These are phyloP conservation scores for Columbina picui DNA, from an alignment of 2,113 vertebrate genomes.

Conservation along the genomic window DNA sequence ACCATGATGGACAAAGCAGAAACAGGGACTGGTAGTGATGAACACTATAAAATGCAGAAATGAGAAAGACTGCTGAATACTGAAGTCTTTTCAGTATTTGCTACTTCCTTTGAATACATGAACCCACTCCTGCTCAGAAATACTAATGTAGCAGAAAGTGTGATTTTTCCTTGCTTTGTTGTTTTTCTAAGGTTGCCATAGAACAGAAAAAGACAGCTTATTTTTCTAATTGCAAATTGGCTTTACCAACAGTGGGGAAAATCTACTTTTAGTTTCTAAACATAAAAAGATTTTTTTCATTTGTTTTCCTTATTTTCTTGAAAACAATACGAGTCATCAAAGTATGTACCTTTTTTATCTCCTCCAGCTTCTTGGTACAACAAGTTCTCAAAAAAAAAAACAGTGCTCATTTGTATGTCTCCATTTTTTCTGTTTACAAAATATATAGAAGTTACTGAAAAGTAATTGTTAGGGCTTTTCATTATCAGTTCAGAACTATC, in stretches of 20 bases:
- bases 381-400: background rate
- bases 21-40: background rate
- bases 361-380: no score
- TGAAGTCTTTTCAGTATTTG: background rate
- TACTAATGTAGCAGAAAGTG: background rate
- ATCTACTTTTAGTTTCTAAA: background rate
- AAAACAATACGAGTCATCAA: background rate
- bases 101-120: background rate
- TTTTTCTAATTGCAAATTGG: background rate
- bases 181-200: background rate
- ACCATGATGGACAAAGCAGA: background rate
- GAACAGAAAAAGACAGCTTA: background rate
- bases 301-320: background rate
- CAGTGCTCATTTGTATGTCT: background rate
- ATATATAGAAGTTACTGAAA: background rate
- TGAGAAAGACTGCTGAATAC: background rate
- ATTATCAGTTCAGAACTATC: background rate
- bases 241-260: background rate
- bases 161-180: background rate
- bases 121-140: background rate
- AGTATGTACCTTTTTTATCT: background rate
- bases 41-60: background rate
- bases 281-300: background rate
- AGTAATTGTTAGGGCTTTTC: background rate
- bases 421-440: background rate